Evolutionary conservation across 2,113 vertebrate species (phyloP), one percentile per base, ranked within the genome.

Genomic region (Neomonachus schauinslandi): DNA sequence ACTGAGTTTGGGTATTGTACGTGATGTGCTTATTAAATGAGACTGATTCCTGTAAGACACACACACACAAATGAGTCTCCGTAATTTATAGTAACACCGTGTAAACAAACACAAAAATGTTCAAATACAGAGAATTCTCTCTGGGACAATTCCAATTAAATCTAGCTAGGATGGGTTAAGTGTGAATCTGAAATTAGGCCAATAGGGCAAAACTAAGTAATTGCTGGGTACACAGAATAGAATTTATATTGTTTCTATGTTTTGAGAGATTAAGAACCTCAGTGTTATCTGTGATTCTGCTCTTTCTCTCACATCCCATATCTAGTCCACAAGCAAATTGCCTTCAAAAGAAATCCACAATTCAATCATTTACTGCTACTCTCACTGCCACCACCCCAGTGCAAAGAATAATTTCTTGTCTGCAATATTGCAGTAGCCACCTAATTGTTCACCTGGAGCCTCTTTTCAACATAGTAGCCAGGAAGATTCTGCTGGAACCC

Each of bases 111-210:
- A 63, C 24, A 72, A 92, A 77, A 85, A 72, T 28, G 24, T 87
- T 92, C 49, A 94, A 85, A 95, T 36, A 74, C 12, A 85, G 69
- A 93, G 36, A 86, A 79, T 57, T 88, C 18, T 83, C 83, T 76
- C 19, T 87, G 15, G 83, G 55, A 46, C 26, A 21, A 80, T 57
- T 87, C 76, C 46, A 79, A 31, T 36, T 22, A 77, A 72, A 63
- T 55, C 53, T 16, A 19, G 46, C 26, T 51, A 71, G 33, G 31
- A 82, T 61, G 26, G 51, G 16, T 77, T 49, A 94, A 36, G 31
- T 42, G 4, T 36, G 26, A 94, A 28, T 67, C n/a, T 90, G 36
- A 93, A 94, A 93, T 63, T 19, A 91, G n/a, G 28, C n/a, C 84
- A 69, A 1, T 28, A 13, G 72, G 16, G 5, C 31, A 89, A 91